phyloP scores from a whole-genome alignment of 2,888 invertebrate genomes.

The Ochlodes sylvanus region DNA sequence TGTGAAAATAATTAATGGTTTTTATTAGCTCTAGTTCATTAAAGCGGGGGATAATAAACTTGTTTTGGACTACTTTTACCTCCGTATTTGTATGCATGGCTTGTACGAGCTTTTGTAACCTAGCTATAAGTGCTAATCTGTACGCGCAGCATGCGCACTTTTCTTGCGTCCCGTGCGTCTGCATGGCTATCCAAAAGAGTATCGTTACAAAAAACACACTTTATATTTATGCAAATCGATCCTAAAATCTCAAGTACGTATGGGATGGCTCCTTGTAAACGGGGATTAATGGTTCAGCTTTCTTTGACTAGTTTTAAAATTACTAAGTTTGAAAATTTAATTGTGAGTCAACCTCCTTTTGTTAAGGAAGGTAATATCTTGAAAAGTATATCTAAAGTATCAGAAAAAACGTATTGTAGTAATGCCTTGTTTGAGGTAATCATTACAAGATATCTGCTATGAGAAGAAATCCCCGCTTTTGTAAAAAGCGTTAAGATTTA shows the following conservation, averaged over 20 bases:
- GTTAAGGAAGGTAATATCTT: too few relatives aligned
- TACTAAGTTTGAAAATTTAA: too few relatives aligned
- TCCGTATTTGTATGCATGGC: conserved; percentile 35
- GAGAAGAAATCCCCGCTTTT: too few relatives aligned
- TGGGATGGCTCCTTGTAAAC: too few relatives aligned
- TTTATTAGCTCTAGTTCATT: conserved; percentile 37
- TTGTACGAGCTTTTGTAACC: conserved; percentile 32
- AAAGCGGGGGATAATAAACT: conserved; percentile 32
- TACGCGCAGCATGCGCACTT: conserved; percentile 34
- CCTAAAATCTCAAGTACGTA: conserved; percentile 10
- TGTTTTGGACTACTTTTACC: conserved; percentile 38
- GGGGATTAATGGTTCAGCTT: not conserved
- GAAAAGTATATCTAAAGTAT: too few relatives aligned
- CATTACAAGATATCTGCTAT: too few relatives aligned
- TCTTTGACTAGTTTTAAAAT: too few relatives aligned
- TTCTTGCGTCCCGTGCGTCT: conserved; percentile 22
- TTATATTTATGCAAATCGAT: conserved; percentile 15
- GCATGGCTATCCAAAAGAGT: conserved; percentile 30
- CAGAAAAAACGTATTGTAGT: too few relatives aligned
- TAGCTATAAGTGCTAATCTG: conserved; percentile 36
- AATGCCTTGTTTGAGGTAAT: too few relatives aligned
- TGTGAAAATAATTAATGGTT: conserved; percentile 36
- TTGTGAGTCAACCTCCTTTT: too few relatives aligned
- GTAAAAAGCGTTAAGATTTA: too few relatives aligned
- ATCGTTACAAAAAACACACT: conserved; percentile 19